Percentiles rank a stretch among this genome's conserved stretches.
Evolutionary conservation across 2,888 invertebrate species (phyloP).

Genomic region (Parascotia fuliginaria): DNA sequence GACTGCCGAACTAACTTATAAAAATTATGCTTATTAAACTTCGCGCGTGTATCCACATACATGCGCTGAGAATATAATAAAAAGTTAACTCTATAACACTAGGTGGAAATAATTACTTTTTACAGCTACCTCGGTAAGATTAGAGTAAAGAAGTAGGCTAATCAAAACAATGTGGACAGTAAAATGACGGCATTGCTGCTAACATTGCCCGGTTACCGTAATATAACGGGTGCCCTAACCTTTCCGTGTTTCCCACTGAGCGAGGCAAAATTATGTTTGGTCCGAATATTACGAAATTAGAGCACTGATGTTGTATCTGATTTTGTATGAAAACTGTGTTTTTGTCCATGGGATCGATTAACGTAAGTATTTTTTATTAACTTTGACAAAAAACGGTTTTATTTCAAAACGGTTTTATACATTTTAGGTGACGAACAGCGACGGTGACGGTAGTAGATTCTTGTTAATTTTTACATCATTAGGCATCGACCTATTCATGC

Average conservation of each 20-base stretch:
- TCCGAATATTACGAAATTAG: constrained; percentile 25
- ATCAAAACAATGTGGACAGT: constrained; percentile 47
- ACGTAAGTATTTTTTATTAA: too few relatives aligned
- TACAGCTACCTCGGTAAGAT: constrained; percentile 33
- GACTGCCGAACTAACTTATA: too few relatives aligned
- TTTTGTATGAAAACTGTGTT: too few relatives aligned
- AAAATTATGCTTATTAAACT: too few relatives aligned
- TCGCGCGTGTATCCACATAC: constrained; percentile 8
- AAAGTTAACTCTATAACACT: constrained; percentile 9
- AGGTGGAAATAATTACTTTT: constrained; percentile 36
- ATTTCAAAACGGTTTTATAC: too few relatives aligned
- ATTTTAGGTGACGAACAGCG: too few relatives aligned
- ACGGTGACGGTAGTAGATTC: too few relatives aligned
- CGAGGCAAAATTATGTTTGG: constrained; percentile 38
- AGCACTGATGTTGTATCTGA: constrained; percentile 12
- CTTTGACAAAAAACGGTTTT: too few relatives aligned
- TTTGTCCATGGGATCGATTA: too few relatives aligned
- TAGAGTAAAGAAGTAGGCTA: constrained; percentile 43
- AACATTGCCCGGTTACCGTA: constrained; percentile 58
- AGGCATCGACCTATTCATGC: too few relatives aligned
- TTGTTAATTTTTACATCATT: too few relatives aligned
- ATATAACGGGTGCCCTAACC: constrained; percentile 65
- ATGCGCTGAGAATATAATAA: constrained; percentile 33
- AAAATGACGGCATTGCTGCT: constrained; percentile 29
- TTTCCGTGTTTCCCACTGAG: constrained; percentile 56